A percentile compares a stretch with the other conserved stretches of the same genome.
These are phyloP conservation scores for Napeogenes sylphis DNA, from an alignment of 2,888 invertebrate species.

Conservation along the genomic window DNA sequence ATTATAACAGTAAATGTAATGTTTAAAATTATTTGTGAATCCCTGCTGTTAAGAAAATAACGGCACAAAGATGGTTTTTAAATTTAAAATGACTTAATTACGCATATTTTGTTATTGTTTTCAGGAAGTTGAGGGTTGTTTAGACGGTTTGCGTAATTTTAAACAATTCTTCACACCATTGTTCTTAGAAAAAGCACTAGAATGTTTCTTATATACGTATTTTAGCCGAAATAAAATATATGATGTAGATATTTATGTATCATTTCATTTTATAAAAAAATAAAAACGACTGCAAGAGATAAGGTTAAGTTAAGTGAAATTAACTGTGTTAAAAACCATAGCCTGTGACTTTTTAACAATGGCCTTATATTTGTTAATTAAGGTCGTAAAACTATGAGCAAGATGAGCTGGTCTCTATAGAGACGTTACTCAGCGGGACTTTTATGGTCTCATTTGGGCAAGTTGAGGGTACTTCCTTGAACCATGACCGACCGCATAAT, in stretches of 20 bases:
- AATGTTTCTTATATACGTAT: not conserved
- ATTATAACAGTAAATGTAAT: not conserved
- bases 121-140: conserved; percentile 58
- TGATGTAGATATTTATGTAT: too few relatives aligned
- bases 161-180: conserved; percentile 39
- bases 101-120: conserved; percentile 69
- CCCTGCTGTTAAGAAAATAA: conserved; percentile 67
- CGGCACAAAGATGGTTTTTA: conserved; percentile 60
- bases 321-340: not conserved
- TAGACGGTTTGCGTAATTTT: conserved; percentile 74
- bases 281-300: not conserved
- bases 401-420: conserved; percentile 46
- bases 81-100: conserved; percentile 68
- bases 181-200: conserved; percentile 6
- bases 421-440: conserved; percentile 64
- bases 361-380: conserved; percentile 2
- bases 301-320: not conserved
- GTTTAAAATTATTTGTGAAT: conserved; percentile 32
- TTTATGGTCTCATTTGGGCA: conserved; percentile 68
- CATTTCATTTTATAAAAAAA: too few relatives aligned
- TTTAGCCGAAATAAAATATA: too few relatives aligned
- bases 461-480: conserved; percentile 62
- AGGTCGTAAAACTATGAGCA: conserved; percentile 24
- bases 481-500: conserved; percentile 53
- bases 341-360: conserved; percentile 2